Evolutionary conservation across 2,888 invertebrate species (phyloP).

Genomic region (Eupeodes latifasciatus): DNA sequence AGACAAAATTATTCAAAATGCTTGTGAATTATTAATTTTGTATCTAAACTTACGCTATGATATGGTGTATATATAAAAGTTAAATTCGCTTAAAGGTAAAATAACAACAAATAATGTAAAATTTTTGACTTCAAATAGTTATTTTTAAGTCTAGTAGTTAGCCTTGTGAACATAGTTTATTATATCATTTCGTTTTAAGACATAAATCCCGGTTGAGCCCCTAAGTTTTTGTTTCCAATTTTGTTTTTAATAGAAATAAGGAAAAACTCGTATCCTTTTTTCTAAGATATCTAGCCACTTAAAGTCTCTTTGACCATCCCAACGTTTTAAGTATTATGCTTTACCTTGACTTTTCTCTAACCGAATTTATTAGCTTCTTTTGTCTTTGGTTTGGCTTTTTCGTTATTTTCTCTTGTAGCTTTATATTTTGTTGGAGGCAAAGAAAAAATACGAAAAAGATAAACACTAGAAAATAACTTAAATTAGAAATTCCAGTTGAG

Average conservation of each 20-base stretch:
- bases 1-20: conserved; percentile 17
- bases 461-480: neutral
- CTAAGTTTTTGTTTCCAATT: neutral
- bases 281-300: too few relatives aligned
- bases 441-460: too few relatives aligned
- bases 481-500: neutral
- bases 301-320: too few relatives aligned
- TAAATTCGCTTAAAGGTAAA: neutral
- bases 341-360: too few relatives aligned
- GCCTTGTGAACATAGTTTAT: neutral
- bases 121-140: neutral
- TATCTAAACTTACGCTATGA: neutral
- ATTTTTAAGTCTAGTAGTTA: neutral
- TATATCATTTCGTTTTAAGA: neutral
- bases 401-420: too few relatives aligned
- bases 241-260: neutral
- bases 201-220: neutral
- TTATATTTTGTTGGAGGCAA: too few relatives aligned
- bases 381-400: too few relatives aligned
- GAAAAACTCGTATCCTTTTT: too few relatives aligned
- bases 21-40: conserved; percentile 22
- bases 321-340: too few relatives aligned
- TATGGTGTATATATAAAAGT: neutral
- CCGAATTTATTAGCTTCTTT: too few relatives aligned
- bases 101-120: neutral